Percentiles rank a stretch among this genome's conserved stretches.
phyloP scores from a whole-genome alignment of 2,888 invertebrate genomes.

The Cacoxenus indagator region DNA sequence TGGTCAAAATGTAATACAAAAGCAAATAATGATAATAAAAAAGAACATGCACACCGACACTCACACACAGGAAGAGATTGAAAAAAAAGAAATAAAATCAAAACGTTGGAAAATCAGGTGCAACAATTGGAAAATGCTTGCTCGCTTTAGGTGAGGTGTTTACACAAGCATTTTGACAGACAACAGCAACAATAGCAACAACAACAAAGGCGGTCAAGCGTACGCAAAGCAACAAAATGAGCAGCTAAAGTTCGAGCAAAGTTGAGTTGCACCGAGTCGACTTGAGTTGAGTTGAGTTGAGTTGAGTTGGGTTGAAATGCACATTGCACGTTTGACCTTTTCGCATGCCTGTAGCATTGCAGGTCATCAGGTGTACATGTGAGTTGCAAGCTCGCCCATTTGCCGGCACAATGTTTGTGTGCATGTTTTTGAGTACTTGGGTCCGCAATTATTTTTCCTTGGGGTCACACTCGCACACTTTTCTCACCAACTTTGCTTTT shows the following conservation, averaged over 20 bases:
- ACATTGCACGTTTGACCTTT: slow-evolving; percentile 18
- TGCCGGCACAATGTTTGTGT: not conserved
- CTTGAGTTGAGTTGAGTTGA: not conserved
- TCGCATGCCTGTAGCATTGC: not conserved
- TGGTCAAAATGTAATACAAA: slow-evolving; percentile 7
- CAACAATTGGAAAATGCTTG: slow-evolving; percentile 10
- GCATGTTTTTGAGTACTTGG: slow-evolving; percentile 60
- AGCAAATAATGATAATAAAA: slow-evolving; percentile 4
- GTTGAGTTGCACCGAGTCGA: not conserved
- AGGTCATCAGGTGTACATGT: slow-evolving; percentile 12
- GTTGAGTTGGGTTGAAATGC: slow-evolving; percentile 5
- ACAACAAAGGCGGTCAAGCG: not conserved
- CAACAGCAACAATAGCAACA: slow-evolving; percentile 1
- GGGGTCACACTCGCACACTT: slow-evolving; percentile 54
- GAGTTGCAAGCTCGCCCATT: not conserved
- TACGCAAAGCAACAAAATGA: slow-evolving; percentile 6
- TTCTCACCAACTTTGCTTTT: not conserved
- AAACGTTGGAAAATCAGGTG: slow-evolving; percentile 22
- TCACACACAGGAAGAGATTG: slow-evolving; percentile 12
- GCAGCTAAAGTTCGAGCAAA: slow-evolving; percentile 15
- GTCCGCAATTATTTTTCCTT: slow-evolving; percentile 67
- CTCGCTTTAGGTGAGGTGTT: not conserved
- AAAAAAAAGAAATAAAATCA: slow-evolving; percentile 10
- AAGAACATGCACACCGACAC: slow-evolving; percentile 13
- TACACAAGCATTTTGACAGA: not conserved